Base-by-base conservation (phyloP, 2,888 invertebrate species). In the Drosophila recens region DNA sequence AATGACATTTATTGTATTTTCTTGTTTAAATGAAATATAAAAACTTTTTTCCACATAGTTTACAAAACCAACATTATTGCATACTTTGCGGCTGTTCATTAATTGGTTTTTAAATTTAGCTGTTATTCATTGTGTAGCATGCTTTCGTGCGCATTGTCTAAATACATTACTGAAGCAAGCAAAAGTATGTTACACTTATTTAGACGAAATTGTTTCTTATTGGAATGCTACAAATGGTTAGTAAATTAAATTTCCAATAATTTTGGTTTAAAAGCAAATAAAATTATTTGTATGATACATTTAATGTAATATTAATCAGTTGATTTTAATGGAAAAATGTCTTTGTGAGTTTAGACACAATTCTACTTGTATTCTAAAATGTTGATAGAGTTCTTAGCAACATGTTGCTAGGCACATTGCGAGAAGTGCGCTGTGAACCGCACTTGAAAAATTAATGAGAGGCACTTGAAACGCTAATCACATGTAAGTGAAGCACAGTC, bases 371-470 rank as follows among this genome's bases (percentile, higher is more conserved):
- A 30, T 30, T 30, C 3, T 6, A 3, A 38, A 42, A 71, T 52
- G 72, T 40, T 64, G 64, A 59, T 5, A 3, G 10, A 9, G n/a
- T 1, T 15, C n/a, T 43, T 45, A 17, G 75, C 63, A 66, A 70
- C 78, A 82, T 82, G 80, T 73, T 83, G 82, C 78, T 38, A 20
- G 13, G 13, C 36, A 51, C 20, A 46, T 56, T 79, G 45, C 42
- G 15, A 62, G 38, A 59, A 73, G 80, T 38, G 72, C 57, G 59
- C 66, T 67, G 54, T 43, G 72, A 69, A 62, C 86, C 69, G 64
- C 84, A 87, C 80, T 87, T 87, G 80, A 84, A 85, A 87, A 77
- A 75, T 82, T 85, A 86, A 86, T 82, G 80, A 80, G 85, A 68
- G 80, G 53, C 72, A 85, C 85, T 86, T 70, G 85, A 87, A 85